Evolutionary conservation across 2,888 invertebrate species (phyloP), one percentile per base, ranked within the genome.

Genomic region (Dicyrtomina minuta): DNA sequence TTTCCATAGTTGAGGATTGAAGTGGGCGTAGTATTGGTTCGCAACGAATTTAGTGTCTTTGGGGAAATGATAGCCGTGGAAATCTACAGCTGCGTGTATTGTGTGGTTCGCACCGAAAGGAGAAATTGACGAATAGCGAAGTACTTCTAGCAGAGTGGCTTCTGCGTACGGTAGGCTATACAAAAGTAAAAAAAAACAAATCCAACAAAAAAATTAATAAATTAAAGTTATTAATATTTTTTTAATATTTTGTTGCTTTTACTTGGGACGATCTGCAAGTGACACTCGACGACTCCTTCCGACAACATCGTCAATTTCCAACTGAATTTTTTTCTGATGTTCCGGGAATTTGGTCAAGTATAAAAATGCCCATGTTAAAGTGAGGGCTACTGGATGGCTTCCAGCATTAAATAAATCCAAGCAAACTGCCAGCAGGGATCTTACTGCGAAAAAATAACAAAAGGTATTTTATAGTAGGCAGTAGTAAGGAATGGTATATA

Each of bases 381-480:
- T 72, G 24, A 73, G 72, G 33, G 77, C 76, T 1, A 76, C 76
- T n/a, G 78, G 79, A 27, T 79, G 79, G 3, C 74, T 74, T 1
- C 79, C 79, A 24, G 78, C 79, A 66, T 70, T 58, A 79, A 78
- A 24, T 26, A 94, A 84, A 81, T 94, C 94, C 33, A 33, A 5
- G 33, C 3, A 3, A 5, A 33, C 33, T 33, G 33, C 33, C 33
- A 33, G 3, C 33, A 33, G 33, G 4, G 33, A 33, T 33, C 8
- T 33, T 8, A 33, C 33, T 33, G 33, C 8, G 8, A 5, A 5
- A 33, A 5, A 33, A 5, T 33, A 33, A 3, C 3, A 33, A 33
- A 3, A 33, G 3, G 33, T 33, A 33, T 3, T 5, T 33, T 3
- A 5, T 33, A 5, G 3, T 3, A n/a, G n/a, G n/a, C n/a, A n/a